A percentile compares a stretch with the other conserved stretches of the same genome.
Conservation (phyloP, 2,888 invertebrate genomes). For the Mamestra brassicae region DNA sequence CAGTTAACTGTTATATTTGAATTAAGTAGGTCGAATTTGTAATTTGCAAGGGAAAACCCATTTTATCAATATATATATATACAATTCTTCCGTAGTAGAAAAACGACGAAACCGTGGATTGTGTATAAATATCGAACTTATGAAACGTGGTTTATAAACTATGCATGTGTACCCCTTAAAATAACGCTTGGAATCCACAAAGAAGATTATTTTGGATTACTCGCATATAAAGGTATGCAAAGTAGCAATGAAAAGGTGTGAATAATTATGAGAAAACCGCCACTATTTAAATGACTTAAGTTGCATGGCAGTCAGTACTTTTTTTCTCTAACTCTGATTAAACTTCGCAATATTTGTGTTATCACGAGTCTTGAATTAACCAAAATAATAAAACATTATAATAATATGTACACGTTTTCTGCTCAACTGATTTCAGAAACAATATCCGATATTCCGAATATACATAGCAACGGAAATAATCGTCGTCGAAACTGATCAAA, state of each 20-base stretch:
- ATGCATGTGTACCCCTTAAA: background rate
- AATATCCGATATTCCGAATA: background rate
- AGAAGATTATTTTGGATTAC: background rate
- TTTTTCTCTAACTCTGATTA: background rate
- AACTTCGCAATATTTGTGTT: background rate
- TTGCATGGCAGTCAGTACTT: background rate
- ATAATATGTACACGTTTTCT: background rate
- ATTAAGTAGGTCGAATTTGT: background rate
- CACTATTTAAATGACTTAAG: background rate
- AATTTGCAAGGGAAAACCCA: background rate
- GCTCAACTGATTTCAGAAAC: slow-evolving; percentile 3
- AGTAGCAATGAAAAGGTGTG: background rate
- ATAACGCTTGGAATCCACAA: no score
- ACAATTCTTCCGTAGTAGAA: background rate
- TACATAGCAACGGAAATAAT: slow-evolving; percentile 9
- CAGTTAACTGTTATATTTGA: slow-evolving; percentile 13
- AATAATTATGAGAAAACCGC: background rate
- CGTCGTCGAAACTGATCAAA: background rate
- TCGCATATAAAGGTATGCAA: background rate
- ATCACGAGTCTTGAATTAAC: no score
- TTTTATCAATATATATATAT: no score
- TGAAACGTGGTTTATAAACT: no score
- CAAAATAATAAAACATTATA: background rate
- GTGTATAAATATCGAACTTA: background rate
- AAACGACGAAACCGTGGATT: background rate